Evolutionary conservation across 2,797 vertebrate genomes (phyloP), one percentile per base, ranked within the genome.

Genomic region (Carapus acus): DNA sequence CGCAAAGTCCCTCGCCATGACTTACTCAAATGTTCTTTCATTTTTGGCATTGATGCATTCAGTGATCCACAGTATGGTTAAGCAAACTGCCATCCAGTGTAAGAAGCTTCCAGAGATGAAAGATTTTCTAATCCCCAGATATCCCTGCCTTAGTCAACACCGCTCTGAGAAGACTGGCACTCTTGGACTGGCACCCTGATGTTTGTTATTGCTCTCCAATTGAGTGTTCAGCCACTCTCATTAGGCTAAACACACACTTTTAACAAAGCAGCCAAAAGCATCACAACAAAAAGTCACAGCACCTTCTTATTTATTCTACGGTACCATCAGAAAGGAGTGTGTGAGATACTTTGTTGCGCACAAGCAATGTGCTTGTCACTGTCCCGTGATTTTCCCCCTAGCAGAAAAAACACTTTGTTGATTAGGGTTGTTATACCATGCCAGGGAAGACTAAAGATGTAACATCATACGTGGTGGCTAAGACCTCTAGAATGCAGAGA

Each of bases 271-370:
- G 43, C 39, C 8, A 7, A 56, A 15, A 24, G 38, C 22, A 15
- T 31, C 43, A 16, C 16, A 48, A 34, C 24, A 49, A n/a, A 42
- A 36, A 47, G 36, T 14, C 19, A 21, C 18, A 8, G 12, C 21
- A 3, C 41, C 23, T 58, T 36, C 1, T 17, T 60, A 58, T 54
- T 37, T 49, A 74, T 64, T 62, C 15, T 51, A n/a, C 24, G 27
- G 43, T 49, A 16, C 21, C 39, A 9, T 51, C n/a, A 6, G 41
- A 56, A 55, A 57, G 45, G 54, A 7, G 6, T 12, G 2, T 37
- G 29, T 36, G 16, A 22, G 31, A 56, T 21, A n/a, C n/a, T 56
- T 41, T 59, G 48, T 52, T 33, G 9, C 15, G 24, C 24, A 15
- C 38, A 55, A 22, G 24, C 29, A 54, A 47, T 13, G 12, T 18